Evolutionary conservation across 2,888 invertebrate species (phyloP).

Genomic region (Tenthredo notha): DNA sequence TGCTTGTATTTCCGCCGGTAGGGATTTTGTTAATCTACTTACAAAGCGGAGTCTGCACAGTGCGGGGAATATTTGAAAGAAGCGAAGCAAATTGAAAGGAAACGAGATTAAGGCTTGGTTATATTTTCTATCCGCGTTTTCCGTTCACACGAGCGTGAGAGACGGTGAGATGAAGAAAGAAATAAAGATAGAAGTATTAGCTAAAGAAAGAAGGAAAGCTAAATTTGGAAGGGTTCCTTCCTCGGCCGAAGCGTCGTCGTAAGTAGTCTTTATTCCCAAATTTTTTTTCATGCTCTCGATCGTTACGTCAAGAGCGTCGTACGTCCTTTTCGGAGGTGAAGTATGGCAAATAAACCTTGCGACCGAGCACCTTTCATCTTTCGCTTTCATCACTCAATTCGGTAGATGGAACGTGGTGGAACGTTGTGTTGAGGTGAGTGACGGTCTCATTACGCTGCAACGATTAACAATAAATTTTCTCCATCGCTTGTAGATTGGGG

Average conservation of each 20-base stretch:
- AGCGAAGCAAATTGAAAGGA: conserved; percentile 49
- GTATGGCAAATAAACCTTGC: conserved; percentile 49
- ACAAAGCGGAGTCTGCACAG: conserved; percentile 25
- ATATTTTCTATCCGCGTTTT: conserved; percentile 47
- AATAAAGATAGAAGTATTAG: background rate
- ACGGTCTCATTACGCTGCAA: conserved; percentile 50
- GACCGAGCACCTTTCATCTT: conserved; percentile 49
- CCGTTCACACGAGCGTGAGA: conserved; percentile 18
- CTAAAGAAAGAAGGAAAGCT: conserved; percentile 29
- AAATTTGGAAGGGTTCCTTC: conserved; percentile 44
- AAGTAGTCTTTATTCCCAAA: conserved; percentile 42
- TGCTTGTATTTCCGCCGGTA: conserved; percentile 15
- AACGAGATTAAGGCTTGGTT: conserved; percentile 49
- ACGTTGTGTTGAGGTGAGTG: conserved; percentile 27
- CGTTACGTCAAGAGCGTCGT: conserved; percentile 44
- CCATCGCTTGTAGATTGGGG: conserved; percentile 12
- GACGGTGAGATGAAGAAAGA: background rate
- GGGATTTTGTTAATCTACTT: conserved; percentile 51
- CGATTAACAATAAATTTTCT: conserved; percentile 48
- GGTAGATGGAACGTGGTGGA: conserved; percentile 30
- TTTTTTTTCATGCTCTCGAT: conserved; percentile 32
- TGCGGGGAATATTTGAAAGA: conserved; percentile 44
- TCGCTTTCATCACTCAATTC: conserved; percentile 48
- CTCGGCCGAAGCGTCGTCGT: conserved; percentile 8
- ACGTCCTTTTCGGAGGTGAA: conserved; percentile 40